These are phyloP conservation scores for Thaleichthys pacificus DNA, from an alignment of 2,797 vertebrate species.

Conservation along the genomic window DNA sequence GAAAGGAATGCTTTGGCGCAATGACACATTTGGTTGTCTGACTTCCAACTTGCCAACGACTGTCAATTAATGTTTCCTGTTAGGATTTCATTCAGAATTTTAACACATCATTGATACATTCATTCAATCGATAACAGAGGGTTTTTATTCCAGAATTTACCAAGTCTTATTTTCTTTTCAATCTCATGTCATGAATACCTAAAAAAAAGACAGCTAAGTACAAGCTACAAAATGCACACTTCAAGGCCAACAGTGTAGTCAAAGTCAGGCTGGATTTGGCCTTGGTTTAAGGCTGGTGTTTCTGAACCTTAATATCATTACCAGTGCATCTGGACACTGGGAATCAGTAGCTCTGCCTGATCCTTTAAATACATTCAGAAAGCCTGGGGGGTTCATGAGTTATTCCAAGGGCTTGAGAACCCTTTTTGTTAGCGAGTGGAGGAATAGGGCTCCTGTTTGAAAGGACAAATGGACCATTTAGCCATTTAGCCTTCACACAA, in stretches of 20 bases:
- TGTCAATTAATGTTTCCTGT: background rate
- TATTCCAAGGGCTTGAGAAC: conserved; percentile 28
- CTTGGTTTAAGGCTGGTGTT: conserved; percentile 55
- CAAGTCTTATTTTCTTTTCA: conserved; percentile 50
- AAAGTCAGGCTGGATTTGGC: conserved; percentile 38
- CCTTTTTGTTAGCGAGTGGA: background rate
- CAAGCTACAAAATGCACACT: conserved; percentile 30
- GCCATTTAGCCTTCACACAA: too few species aligned
- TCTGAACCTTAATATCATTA: conserved; percentile 57
- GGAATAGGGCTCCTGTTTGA: too few species aligned
- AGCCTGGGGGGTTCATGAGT: conserved; percentile 47
- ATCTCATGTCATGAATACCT: conserved; percentile 56
- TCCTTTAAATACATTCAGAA: conserved; percentile 54
- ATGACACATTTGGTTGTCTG: background rate
- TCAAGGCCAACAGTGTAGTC: conserved; percentile 33
- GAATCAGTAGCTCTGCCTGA: conserved; percentile 45
- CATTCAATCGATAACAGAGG: conserved; percentile 32
- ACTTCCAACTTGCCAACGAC: background rate
- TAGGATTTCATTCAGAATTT: conserved; percentile 31
- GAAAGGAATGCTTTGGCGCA: too few species aligned
- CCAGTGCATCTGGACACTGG: conserved; percentile 49
- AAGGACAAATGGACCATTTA: too few species aligned
- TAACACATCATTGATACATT: conserved; percentile 25
- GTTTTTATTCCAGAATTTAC: conserved; percentile 33
- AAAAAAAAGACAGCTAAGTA: conserved; percentile 42